Conservation (phyloP, 2,888 invertebrate genomes). For the Ommatoiulus sabulosus region DNA sequence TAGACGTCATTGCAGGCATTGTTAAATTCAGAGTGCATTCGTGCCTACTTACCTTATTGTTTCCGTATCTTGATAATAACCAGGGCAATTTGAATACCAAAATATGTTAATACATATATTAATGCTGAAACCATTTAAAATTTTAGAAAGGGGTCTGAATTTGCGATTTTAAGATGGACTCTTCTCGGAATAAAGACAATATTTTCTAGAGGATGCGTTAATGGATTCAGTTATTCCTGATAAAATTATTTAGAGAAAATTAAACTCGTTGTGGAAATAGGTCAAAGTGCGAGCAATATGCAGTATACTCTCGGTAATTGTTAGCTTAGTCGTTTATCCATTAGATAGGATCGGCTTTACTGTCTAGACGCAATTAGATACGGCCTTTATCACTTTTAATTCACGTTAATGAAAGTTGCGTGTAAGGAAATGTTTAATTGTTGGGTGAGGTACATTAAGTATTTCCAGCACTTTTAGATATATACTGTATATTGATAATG, state of each 20-base stretch:
- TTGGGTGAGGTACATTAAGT: neutral
- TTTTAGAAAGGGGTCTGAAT: neutral
- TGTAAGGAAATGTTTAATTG: constrained; percentile 10
- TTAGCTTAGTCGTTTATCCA: neutral
- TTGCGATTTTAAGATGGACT: neutral
- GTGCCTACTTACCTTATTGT: neutral
- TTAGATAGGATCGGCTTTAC: neutral
- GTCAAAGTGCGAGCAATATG: no score
- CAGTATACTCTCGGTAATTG: neutral
- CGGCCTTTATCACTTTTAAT: neutral
- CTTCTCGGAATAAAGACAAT: no score
- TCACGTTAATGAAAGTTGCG: neutral
- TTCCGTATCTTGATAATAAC: neutral
- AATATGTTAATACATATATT: neutral
- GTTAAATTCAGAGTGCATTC: neutral
- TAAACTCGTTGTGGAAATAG: neutral
- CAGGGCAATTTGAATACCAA: neutral
- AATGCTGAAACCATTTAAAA: neutral
- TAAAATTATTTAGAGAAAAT: neutral
- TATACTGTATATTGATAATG: no score
- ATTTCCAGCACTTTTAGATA: constrained; percentile 4
- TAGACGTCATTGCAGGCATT: constrained; percentile 11
- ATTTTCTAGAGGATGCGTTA: neutral
- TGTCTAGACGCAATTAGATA: constrained; percentile 35
- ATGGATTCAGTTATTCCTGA: neutral